Evolutionary conservation across 2,113 vertebrate species (phyloP), one percentile per base, ranked within the genome.

Genomic region (Spea multiplicata): DNA sequence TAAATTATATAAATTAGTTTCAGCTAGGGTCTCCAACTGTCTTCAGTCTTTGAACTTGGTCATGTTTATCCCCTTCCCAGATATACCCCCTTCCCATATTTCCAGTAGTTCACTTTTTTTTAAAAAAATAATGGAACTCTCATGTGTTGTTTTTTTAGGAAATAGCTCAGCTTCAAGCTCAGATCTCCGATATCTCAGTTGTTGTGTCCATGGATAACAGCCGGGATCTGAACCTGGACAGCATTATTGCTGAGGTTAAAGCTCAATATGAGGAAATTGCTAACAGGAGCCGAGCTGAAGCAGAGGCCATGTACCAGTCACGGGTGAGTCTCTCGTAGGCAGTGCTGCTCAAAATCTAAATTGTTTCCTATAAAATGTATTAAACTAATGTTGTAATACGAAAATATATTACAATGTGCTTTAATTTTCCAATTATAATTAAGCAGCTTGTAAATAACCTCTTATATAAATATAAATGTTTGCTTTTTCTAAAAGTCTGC

Each of bases 171-270:
- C 93, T 97, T 88, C 95, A 97, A 87, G 88, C 88, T 0, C 94
- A 94, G 84, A 93, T 97, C 83, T 93, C 92, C 0, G 94, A 98
- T 87, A 96, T 95, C 0, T 97, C 94, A 0, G 96, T 98, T 3
- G 88, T 95, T 1, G 93, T 98, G 12, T 94, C 97, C 83, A 96
- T 99, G 95, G 96, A 97, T 91, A 97, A 97, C 90, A 95, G 92
- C 14, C 88, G 95, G 8, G 92, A 87, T 83, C 91, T 99, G 79
- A 93, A 99, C 88, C 91, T 98, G 88, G 92, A 97, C 82, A 86
- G 94, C 82, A 97, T 99, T 62, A 95, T 99, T 0, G 85, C 92
- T 0, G 95, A 99, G 73, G 95, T 98, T 68, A 97, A 95, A 78
- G 91, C 90, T 0, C 96, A 98, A 82, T 99, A 98, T 0, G 95